These are phyloP conservation scores for Phalera bucephala DNA, from an alignment of 2,888 invertebrate species.

Conservation along the genomic window DNA sequence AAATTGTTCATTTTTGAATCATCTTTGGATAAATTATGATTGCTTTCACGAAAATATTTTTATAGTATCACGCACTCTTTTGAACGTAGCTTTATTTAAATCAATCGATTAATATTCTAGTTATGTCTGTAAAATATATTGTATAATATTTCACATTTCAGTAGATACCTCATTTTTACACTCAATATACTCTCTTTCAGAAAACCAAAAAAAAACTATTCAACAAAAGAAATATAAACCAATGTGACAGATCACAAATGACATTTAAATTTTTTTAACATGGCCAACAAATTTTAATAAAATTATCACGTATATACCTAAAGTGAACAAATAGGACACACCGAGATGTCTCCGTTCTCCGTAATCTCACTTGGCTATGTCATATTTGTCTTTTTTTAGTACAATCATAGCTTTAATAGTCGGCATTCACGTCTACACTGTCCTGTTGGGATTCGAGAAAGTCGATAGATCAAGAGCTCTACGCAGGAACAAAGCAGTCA, in stretches of 20 bases:
- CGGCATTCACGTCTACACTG: slow-evolving; percentile 46
- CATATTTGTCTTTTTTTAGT: slow-evolving; percentile 41
- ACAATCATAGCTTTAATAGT: slow-evolving; percentile 43
- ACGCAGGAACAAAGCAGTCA: slow-evolving; percentile 8
- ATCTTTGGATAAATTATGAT: no score
- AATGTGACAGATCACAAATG: slow-evolving; percentile 6
- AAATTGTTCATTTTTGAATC: no score
- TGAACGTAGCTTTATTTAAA: no score
- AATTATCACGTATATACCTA: no score
- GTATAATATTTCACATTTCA: no score
- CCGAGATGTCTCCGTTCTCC: slow-evolving; percentile 46
- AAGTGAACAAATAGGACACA: slow-evolving; percentile 40
- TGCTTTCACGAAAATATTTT: no score
- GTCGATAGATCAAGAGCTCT: slow-evolving; percentile 9
- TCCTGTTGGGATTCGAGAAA: slow-evolving; percentile 42
- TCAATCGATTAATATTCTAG: no score
- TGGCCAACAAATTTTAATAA: slow-evolving; percentile 35
- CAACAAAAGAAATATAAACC: slow-evolving; percentile 10
- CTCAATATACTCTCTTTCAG: slow-evolving; percentile 3
- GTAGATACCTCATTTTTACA: slow-evolving; percentile 11
- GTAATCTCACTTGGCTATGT: slow-evolving; percentile 49
- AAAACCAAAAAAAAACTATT: slow-evolving; percentile 7
- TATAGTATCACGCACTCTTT: no score
- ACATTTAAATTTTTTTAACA: slow-evolving; percentile 27
- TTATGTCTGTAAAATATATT: no score